These are phyloP conservation scores for Ursus arctos DNA, from an alignment of 2,113 vertebrate species.

Conservation along the genomic window DNA sequence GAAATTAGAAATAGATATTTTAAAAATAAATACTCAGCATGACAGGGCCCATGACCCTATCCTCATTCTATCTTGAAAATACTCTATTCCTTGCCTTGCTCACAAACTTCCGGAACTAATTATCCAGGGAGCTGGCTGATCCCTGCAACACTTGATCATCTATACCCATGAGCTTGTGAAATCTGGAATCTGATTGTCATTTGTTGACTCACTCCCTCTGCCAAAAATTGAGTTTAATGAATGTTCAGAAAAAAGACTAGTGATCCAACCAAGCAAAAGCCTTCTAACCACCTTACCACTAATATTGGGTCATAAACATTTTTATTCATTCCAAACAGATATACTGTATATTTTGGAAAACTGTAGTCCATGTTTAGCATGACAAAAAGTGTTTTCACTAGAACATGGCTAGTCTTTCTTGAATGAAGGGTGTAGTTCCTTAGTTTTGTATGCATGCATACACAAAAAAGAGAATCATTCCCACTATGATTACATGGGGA, in stretches of 20 bases:
- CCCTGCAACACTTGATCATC: neutral
- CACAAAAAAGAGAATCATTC: neutral
- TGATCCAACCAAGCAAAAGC: neutral
- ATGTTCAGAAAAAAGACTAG: neutral
- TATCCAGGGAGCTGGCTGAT: neutral
- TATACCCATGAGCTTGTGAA: neutral
- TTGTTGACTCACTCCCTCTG: neutral
- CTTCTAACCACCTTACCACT: neutral
- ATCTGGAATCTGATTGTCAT: neutral
- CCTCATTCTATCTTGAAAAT: neutral
- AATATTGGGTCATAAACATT: neutral
- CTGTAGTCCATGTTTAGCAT: neutral
- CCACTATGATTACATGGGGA: neutral
- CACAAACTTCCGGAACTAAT: neutral
- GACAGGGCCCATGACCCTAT: neutral
- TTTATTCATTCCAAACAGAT: neutral
- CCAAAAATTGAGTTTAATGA: neutral
- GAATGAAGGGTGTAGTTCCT: neutral
- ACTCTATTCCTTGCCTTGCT: neutral
- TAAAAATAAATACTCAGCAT: neutral
- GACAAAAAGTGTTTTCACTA: neutral
- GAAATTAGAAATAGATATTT: conserved; percentile 28
- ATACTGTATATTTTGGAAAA: neutral
- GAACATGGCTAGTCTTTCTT: neutral
- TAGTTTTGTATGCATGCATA: neutral